Conservation (phyloP, 2,888 invertebrate species). For the Patella pellucida region DNA sequence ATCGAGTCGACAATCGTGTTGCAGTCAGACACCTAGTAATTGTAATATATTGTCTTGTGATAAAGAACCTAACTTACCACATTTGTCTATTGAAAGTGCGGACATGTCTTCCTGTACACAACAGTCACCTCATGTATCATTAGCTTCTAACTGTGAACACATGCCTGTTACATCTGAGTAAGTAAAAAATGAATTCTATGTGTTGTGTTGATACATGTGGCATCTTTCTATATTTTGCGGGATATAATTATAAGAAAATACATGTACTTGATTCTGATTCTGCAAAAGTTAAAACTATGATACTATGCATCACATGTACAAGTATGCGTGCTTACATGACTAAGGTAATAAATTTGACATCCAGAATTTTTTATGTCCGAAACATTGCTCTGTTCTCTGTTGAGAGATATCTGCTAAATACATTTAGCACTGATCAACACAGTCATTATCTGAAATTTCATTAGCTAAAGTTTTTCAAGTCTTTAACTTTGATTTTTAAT, state of each 20-base stretch:
- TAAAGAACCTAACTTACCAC: background rate
- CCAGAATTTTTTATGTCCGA: too few species aligned
- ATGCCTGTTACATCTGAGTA: background rate
- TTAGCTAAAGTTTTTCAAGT: too few species aligned
- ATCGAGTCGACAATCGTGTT: background rate
- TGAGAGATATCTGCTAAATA: too few species aligned
- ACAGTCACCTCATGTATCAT: background rate
- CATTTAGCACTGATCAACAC: too few species aligned
- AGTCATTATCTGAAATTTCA: too few species aligned
- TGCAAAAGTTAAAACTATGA: background rate
- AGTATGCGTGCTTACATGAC: too few species aligned
- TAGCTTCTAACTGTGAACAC: background rate
- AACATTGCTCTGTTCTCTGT: too few species aligned
- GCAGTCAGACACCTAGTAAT: background rate
- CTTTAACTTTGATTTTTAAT: too few species aligned
- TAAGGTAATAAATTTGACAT: too few species aligned
- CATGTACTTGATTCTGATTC: conserved; percentile 27
- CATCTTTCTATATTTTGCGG: background rate
- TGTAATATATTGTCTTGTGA: background rate
- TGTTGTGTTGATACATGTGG: background rate
- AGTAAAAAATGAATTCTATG: background rate
- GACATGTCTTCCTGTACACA: background rate
- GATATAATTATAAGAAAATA: conserved; percentile 25
- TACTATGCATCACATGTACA: too few species aligned
- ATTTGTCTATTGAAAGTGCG: background rate